Conservation (phyloP, 2,888 invertebrate genomes). For the Automeris io region DNA sequence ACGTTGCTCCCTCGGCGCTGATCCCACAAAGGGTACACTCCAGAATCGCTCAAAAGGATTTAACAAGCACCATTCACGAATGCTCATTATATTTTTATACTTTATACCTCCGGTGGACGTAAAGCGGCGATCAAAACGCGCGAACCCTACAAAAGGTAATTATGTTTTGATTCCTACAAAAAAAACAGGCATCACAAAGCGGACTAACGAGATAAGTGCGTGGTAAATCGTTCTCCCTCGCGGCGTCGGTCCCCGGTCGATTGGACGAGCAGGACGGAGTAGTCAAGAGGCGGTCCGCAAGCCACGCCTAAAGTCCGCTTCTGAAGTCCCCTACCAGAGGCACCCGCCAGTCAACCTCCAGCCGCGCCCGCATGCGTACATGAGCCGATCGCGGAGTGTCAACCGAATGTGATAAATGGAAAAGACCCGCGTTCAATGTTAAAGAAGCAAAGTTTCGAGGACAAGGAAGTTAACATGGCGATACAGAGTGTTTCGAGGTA, state of each 20-base stretch:
- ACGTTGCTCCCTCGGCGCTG: conserved; percentile 42
- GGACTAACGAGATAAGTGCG: conserved; percentile 77
- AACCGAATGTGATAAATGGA: conserved; percentile 67
- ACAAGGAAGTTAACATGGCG: conserved; percentile 81
- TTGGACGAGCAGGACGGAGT: conserved; percentile 61
- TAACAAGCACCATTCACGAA: conserved; percentile 72
- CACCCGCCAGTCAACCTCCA: conserved; percentile 67
- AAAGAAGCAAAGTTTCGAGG: conserved; percentile 76
- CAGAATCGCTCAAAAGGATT: conserved; percentile 70
- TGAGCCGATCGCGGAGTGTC: conserved; percentile 58
- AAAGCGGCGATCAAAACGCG: conserved; percentile 75
- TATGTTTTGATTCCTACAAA: conserved; percentile 76
- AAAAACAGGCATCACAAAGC: conserved; percentile 76
- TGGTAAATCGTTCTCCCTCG: conserved; percentile 71
- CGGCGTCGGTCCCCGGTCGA: conserved; percentile 58
- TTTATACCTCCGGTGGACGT: conserved; percentile 66
- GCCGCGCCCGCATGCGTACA: conserved; percentile 74
- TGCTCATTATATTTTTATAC: conserved; percentile 76
- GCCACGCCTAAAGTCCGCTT: conserved; percentile 20
- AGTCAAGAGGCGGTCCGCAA: conserved; percentile 22
- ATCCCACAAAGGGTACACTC: conserved; percentile 59
- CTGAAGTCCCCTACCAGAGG: conserved; percentile 3
- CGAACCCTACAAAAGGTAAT: conserved; percentile 77
- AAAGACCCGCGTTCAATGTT: conserved; percentile 78
- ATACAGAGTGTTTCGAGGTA: conserved; percentile 81